phyloP scores from a whole-genome alignment of 2,888 invertebrate genomes.

The Ganaspis brasiliensis region DNA sequence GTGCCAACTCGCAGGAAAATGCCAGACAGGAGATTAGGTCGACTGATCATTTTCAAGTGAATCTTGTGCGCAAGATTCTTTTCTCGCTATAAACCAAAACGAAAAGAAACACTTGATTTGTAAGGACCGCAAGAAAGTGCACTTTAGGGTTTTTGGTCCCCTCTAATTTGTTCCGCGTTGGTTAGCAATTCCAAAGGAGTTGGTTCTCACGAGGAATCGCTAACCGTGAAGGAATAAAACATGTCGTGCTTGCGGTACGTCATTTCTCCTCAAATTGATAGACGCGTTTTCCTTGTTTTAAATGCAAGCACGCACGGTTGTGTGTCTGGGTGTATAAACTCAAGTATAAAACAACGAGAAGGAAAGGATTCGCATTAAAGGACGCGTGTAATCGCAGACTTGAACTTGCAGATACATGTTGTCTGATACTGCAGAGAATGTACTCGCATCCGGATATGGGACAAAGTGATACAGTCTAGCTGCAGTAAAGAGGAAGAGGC shows the following conservation, averaged over 20 bases:
- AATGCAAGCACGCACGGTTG: background rate
- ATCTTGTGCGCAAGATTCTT: too few species aligned
- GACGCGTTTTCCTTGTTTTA: background rate
- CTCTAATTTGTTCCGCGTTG: constrained; percentile 9
- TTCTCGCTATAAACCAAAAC: too few species aligned
- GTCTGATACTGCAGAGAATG: background rate
- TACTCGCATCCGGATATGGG: constrained; percentile 38
- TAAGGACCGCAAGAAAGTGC: background rate
- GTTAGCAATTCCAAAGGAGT: background rate
- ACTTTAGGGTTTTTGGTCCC: background rate
- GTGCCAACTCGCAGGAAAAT: too few species aligned
- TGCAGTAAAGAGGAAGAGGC: constrained; percentile 54
- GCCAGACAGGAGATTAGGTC: too few species aligned
- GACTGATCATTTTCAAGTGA: too few species aligned
- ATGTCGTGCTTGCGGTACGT: background rate
- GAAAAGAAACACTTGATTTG: too few species aligned
- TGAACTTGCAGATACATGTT: constrained; percentile 28
- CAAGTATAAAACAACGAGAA: background rate
- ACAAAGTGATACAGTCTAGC: constrained; percentile 51
- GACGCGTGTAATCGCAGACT: background rate
- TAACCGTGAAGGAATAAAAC: constrained; percentile 4
- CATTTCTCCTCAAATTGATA: constrained; percentile 9
- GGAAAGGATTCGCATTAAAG: background rate
- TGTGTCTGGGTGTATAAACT: background rate
- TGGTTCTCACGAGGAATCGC: background rate